Conservation (phyloP, 2,113 vertebrate genomes). For the Casuarius casuarius region DNA sequence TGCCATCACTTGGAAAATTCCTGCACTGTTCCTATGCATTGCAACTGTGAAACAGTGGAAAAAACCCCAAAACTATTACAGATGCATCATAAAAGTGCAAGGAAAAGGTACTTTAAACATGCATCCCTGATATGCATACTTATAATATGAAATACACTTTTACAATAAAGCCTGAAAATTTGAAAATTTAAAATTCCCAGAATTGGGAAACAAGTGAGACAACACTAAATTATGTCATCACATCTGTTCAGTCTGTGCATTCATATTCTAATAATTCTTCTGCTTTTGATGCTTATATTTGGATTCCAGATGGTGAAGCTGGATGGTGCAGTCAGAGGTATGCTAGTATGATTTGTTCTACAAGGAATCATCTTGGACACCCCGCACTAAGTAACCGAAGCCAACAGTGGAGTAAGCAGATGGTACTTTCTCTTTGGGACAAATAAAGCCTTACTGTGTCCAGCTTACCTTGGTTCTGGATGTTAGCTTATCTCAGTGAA, state of each 20-base stretch:
- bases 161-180: background rate
- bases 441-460: background rate
- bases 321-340: background rate
- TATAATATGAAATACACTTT: background rate
- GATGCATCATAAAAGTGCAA: background rate
- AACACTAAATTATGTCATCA: background rate
- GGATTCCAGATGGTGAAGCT: background rate
- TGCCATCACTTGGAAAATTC: background rate
- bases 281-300: background rate
- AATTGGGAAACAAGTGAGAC: background rate
- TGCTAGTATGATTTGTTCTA: background rate
- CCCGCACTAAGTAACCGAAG: background rate
- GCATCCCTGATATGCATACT: rapidly evolving
- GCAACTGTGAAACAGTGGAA: background rate
- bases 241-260: background rate
- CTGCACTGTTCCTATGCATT: background rate
- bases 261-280: background rate
- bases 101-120: background rate
- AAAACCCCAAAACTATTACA: background rate
- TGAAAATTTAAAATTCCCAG: background rate
- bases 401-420: background rate
- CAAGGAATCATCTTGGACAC: background rate
- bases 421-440: background rate
- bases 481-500: background rate
- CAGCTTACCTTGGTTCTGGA: background rate